Evolutionary conservation across 2,888 invertebrate species (phyloP), one percentile per base, ranked within the genome.

Genomic region (Spicauda simplicius): DNA sequence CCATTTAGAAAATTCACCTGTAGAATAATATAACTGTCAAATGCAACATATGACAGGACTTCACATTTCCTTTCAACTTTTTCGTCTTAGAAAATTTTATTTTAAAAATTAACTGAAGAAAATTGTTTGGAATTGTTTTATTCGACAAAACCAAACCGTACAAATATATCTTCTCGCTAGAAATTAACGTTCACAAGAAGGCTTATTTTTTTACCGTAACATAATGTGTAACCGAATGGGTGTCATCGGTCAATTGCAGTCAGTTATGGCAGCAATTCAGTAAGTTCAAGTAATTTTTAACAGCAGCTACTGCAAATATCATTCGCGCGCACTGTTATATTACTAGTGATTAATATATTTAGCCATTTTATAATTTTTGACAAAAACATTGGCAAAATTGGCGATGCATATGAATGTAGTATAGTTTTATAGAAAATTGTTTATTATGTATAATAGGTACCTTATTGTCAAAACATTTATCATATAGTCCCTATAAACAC

Each of bases 191-290:
- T 48, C 7, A 48, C 4, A 48, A 14, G 4, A 41, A 41, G 14
- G 1, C 10, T 41, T 14, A 41, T 16, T 48, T 25, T 25, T 25
- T 25, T 5, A 25, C 2, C 25, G 14, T 48, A 12, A 48, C 48
- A 71, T 80, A 78, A 93, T 93, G 92, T 93, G 92, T 72, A 87
- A 91, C 69, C 82, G 91, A 59, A 84, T 88, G 85, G 81, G 81
- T 55, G 77, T 90, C 54, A 91, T 91, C 59, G 79, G 77, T 68
- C 84, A 85, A 78, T 71, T 93, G 53, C 89, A 90, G 77, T 78
- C 81, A 58, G 82, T 93, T 16, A 91, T 90, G 84, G 85, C 85
- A 19, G 78, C 86, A 55, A 85, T 93, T 74, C 78, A 82, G 92
- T 91, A 78, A 84, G 85, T 78, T 50, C 6, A 30, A n/a, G 18